Conservation (phyloP, 2,888 invertebrate species). For the Sminthurides aquaticus region DNA sequence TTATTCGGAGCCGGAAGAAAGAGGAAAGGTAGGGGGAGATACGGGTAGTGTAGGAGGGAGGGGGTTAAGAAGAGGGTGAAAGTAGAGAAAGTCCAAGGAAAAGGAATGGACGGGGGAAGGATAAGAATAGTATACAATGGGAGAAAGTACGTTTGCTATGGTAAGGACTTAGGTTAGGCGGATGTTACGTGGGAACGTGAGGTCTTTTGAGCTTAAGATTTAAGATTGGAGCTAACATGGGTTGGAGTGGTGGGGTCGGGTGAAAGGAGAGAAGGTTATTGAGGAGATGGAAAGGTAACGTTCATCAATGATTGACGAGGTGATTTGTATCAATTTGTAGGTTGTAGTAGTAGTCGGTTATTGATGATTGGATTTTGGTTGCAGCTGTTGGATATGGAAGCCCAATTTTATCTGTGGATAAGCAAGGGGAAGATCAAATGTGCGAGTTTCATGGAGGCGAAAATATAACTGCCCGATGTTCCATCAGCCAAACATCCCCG, state of each 20-base stretch:
- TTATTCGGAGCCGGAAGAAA: no score
- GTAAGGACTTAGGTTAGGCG: no score
- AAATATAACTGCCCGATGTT: slow-evolving; percentile 26
- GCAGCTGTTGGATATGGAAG: slow-evolving; percentile 19
- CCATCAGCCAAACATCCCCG: slow-evolving; percentile 23
- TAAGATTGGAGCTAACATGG: neutral
- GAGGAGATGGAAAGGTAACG: no score
- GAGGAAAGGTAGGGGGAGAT: no score
- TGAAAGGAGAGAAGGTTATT: neutral
- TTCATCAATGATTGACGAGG: neutral
- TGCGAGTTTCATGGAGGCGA: slow-evolving; percentile 21
- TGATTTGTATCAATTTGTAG: neutral
- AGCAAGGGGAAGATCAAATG: neutral
- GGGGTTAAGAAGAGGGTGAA: no score
- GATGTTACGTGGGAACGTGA: no score
- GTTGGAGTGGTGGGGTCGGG: neutral
- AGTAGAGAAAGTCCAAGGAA: no score
- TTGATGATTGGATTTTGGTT: neutral
- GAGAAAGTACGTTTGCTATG: no score
- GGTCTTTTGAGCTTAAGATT: no score
- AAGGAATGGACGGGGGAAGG: no score
- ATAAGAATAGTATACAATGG: no score
- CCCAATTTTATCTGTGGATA: slow-evolving; percentile 28
- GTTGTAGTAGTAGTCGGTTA: neutral
- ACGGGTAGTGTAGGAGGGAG: no score